Evolutionary conservation across 2,113 vertebrate genomes (phyloP).

Genomic region (Antennarius striatus): DNA sequence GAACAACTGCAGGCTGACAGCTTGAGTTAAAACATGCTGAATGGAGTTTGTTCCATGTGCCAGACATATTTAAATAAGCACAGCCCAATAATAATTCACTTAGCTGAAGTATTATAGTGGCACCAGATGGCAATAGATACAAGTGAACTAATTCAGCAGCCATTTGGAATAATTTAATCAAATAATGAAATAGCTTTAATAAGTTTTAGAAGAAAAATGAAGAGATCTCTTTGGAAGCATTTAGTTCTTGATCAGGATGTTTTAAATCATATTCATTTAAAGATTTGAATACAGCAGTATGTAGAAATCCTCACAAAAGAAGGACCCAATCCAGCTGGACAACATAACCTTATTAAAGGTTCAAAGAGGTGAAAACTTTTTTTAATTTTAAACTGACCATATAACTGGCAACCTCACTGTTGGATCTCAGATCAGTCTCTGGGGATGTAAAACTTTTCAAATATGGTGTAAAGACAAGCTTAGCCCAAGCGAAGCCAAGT

Average conservation of each 20-base stretch:
- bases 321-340: too few relatives aligned
- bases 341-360: neutral
- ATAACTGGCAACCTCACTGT: too few relatives aligned
- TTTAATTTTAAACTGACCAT: neutral
- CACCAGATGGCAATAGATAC: too few relatives aligned
- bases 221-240: neutral
- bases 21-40: conserved; percentile 20
- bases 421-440: too few relatives aligned
- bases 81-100: too few relatives aligned
- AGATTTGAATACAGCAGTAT: neutral
- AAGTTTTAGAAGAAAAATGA: neutral
- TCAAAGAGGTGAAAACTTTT: neutral
- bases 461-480: too few relatives aligned
- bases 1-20: conserved; percentile 1
- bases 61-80: neutral
- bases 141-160: too few relatives aligned
- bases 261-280: neutral
- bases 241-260: too few relatives aligned
- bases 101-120: too few relatives aligned
- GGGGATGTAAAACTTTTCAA: too few relatives aligned
- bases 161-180: conserved; percentile 27
- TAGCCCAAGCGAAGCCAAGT: too few relatives aligned
- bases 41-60: conserved; percentile 13
- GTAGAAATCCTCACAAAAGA: too few relatives aligned
- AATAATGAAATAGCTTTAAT: neutral